Conservation (phyloP, 2,113 vertebrate species). For the Macquaria ambigua region DNA sequence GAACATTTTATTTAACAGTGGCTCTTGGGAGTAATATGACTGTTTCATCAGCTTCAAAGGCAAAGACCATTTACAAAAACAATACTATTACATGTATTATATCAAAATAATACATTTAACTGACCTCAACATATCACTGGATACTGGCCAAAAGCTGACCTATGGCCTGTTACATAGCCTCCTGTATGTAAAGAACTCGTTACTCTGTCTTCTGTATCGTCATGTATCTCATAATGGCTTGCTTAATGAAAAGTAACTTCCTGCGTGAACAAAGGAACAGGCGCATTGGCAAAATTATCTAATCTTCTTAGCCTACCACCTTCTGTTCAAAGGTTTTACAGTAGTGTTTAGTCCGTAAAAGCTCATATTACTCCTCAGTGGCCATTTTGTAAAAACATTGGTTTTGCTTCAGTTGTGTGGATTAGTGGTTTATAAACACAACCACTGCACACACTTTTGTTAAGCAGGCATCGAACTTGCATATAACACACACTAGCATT, state of each 20-base stretch:
- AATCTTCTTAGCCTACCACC: background rate
- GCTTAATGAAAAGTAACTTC: background rate
- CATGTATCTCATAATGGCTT: background rate
- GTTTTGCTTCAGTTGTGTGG: slow-evolving; percentile 27
- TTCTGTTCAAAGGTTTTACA: slow-evolving; percentile 5
- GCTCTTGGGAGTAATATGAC: slow-evolving; percentile 30
- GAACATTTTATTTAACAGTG: slow-evolving; percentile 51
- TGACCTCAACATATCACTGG: background rate
- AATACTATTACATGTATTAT: slow-evolving; percentile 15
- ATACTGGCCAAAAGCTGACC: background rate
- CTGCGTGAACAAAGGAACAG: background rate
- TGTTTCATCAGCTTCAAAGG: slow-evolving; percentile 51
- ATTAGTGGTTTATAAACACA: slow-evolving; percentile 25
- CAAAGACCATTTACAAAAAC: slow-evolving; percentile 33
- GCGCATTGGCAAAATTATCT: background rate
- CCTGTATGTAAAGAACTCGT: background rate
- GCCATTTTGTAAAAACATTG: slow-evolving; percentile 15
- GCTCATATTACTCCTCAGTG: slow-evolving; percentile 9
- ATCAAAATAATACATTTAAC: slow-evolving; percentile 25
- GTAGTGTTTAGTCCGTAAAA: background rate
- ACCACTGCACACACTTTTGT: background rate
- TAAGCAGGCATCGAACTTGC: background rate
- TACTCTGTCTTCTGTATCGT: background rate
- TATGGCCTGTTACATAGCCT: background rate
- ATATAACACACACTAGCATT: background rate